Evolutionary conservation across 37 sponge, comb jelly and placozoan species (phyloP).

Genomic region (Ianthella basta): DNA sequence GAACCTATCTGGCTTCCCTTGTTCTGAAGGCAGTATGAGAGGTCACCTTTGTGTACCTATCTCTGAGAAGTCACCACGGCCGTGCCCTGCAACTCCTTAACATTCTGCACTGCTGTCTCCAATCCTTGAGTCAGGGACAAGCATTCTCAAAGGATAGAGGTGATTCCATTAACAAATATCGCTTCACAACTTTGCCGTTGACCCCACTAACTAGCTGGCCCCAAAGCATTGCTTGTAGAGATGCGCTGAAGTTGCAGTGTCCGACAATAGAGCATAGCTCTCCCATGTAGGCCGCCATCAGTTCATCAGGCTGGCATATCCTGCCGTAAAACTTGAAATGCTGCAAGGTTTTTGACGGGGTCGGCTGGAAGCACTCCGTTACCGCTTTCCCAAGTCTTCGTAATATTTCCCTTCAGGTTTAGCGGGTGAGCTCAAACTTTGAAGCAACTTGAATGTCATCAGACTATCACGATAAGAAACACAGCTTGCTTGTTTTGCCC

Average conservation of each 20-base stretch:
- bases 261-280: not conserved
- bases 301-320: not conserved
- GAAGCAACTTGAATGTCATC: not conserved
- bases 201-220: not conserved
- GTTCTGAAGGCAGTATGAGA: not conserved
- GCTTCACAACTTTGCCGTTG: not conserved
- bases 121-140: not conserved
- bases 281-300: not conserved
- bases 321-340: constrained; percentile 15
- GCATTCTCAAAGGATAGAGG: not conserved
- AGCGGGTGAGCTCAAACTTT: not conserved
- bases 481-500: not conserved
- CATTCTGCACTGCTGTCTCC: constrained; percentile 29
- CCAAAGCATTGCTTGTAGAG: constrained; percentile 13
- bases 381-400: not conserved
- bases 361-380: not conserved
- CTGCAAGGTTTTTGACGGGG: constrained; percentile 17
- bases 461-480: not conserved
- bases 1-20: not conserved
- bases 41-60: not conserved
- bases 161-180: not conserved
- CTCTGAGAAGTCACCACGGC: not conserved
- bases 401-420: constrained; percentile 1
- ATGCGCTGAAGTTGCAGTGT: constrained; percentile 3
- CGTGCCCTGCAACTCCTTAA: not conserved